Evolutionary conservation across 2,113 vertebrate genomes (phyloP).

Genomic region (Festucalex cinctus): DNA sequence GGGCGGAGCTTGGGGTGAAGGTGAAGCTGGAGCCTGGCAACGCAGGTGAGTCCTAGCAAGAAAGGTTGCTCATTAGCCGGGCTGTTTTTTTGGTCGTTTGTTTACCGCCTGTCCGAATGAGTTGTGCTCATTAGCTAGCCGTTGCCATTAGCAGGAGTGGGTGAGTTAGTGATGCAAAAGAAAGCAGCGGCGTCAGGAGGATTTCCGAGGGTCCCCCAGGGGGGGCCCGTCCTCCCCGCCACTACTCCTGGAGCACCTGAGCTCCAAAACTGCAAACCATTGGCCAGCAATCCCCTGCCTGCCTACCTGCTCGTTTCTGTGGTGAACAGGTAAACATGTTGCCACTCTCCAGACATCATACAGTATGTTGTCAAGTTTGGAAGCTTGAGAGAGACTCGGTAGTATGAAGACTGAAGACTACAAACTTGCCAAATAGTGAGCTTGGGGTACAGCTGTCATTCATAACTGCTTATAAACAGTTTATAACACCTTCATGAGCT

Average conservation of each 20-base stretch:
- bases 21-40: conserved; percentile 59
- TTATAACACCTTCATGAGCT: no score
- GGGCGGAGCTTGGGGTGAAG: conserved; percentile 54
- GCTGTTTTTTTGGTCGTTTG: conserved; percentile 40
- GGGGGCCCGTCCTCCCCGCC: conserved; percentile 7
- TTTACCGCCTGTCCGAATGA: conserved; percentile 23
- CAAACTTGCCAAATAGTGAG: no score
- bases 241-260: conserved; percentile 59
- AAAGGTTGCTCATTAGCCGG: conserved; percentile 68
- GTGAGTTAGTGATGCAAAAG: conserved; percentile 70
- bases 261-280: conserved; percentile 51
- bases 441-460: no score
- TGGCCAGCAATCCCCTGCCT: conserved; percentile 62
- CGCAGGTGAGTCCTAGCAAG: conserved; percentile 63
- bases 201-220: conserved; percentile 50
- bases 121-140: conserved; percentile 75
- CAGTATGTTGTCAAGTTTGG: not conserved
- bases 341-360: conserved; percentile 17
- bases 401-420: no score
- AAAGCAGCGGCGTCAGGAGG: conserved; percentile 68
- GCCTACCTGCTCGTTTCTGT: conserved; percentile 72
- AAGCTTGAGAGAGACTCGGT: not conserved
- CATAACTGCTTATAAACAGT: no score
- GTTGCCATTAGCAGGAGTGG: conserved; percentile 73
- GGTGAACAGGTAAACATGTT: conserved; percentile 78